These are phyloP conservation scores for Chironomus striatipennis DNA, from an alignment of 1,140 invertebrate genomes.

Conservation along the genomic window DNA sequence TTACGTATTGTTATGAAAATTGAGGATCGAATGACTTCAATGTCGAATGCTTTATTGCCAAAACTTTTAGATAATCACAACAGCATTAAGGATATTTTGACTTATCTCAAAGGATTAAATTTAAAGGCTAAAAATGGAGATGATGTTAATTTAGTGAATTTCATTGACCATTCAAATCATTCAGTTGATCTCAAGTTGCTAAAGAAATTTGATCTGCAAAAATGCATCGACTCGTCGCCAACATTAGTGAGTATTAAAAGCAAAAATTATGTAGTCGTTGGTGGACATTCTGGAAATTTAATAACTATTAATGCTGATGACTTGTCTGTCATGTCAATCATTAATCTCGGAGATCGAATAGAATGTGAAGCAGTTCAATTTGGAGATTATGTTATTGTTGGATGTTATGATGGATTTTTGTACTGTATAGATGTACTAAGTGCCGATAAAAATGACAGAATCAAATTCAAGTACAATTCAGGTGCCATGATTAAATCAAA, in stretches of 20 bases:
- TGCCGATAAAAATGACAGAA: constrained; percentile 31
- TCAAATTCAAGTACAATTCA: constrained; percentile 43
- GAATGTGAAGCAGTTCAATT: constrained; percentile 45
- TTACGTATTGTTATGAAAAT: constrained; percentile 33
- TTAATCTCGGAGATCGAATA: constrained; percentile 43
- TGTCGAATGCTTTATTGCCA: constrained; percentile 31
- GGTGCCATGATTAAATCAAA: constrained; percentile 46
- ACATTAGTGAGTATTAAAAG: constrained; percentile 31
- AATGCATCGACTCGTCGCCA: constrained; percentile 50
- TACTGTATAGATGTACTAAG: constrained; percentile 41
- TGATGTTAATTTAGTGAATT: background rate
- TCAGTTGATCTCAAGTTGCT: background rate
- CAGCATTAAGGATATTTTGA: constrained; percentile 17
- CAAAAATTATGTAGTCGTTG: constrained; percentile 32
- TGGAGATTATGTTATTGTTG: constrained; percentile 34
- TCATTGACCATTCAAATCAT: background rate
- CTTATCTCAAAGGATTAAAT: constrained; percentile 5
- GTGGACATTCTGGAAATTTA: constrained; percentile 34
- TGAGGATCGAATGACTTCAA: constrained; percentile 30
- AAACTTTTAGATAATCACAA: constrained; percentile 30
- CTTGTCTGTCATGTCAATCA: constrained; percentile 33
- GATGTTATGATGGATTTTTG: constrained; percentile 47
- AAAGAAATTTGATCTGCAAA: constrained; percentile 44
- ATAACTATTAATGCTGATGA: background rate
- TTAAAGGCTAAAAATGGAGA: background rate